phyloP scores from a whole-genome alignment of 2,888 invertebrate genomes.

The Agonopterix subpropinquella region DNA sequence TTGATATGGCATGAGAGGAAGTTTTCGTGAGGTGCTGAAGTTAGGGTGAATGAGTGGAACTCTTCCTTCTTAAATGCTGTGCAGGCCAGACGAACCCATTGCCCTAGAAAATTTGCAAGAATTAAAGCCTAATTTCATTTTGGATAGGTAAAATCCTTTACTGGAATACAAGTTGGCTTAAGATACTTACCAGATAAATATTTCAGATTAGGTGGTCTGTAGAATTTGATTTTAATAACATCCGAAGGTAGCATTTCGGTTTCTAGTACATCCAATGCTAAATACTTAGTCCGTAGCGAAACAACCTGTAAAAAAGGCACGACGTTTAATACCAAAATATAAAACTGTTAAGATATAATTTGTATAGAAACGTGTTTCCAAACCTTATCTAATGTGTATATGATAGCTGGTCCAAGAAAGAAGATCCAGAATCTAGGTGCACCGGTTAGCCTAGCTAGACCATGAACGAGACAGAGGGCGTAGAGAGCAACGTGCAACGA shows the following conservation, averaged over 20 bases:
- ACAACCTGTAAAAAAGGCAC: slow-evolving; percentile 78
- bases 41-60: slow-evolving; percentile 96
- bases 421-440: slow-evolving; percentile 96
- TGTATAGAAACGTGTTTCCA: background rate
- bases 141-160: background rate
- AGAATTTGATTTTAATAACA: slow-evolving; percentile 95
- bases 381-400: slow-evolving; percentile 94
- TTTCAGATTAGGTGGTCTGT: slow-evolving; percentile 95
- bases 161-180: background rate
- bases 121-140: background rate
- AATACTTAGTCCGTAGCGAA: slow-evolving; percentile 91
- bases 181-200: slow-evolving; percentile 81
- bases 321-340: too few species aligned
- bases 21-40: slow-evolving; percentile 97
- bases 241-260: slow-evolving; percentile 96
- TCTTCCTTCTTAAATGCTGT: slow-evolving; percentile 92
- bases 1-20: slow-evolving; percentile 97
- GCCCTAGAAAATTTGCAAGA: slow-evolving; percentile 69
- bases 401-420: slow-evolving; percentile 92
- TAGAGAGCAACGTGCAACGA: slow-evolving; percentile 92
- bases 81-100: slow-evolving; percentile 94
- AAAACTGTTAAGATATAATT: background rate
- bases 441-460: slow-evolving; percentile 92
- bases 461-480: slow-evolving; percentile 90
- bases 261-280: slow-evolving; percentile 94